phyloP scores from a whole-genome alignment of 1,140 invertebrate species.

The Lineus longissimus region DNA sequence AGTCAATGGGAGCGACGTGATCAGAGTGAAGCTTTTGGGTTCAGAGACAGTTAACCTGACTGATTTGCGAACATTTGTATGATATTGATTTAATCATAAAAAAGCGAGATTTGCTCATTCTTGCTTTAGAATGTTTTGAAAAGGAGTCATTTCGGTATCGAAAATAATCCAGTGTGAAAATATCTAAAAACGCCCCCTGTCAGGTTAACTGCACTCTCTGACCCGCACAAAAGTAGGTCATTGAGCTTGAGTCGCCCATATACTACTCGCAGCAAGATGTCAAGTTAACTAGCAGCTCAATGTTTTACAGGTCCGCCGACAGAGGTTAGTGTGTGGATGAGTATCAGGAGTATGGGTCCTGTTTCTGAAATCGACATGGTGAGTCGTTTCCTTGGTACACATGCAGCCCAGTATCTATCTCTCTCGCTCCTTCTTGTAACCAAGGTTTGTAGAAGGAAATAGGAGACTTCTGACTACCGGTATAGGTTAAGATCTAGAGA shows the following conservation, averaged over 20 bases:
- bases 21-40: slow-evolving; percentile 66
- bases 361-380: slow-evolving; percentile 87
- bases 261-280: background rate
- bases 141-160: too few species aligned
- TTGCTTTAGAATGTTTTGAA: too few species aligned
- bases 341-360: slow-evolving; percentile 87
- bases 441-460: background rate
- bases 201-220: background rate
- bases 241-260: background rate
- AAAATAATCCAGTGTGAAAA: too few species aligned
- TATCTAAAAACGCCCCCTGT: too few species aligned
- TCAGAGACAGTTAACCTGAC: background rate
- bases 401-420: too few species aligned
- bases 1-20: slow-evolving; percentile 84
- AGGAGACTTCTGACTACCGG: background rate
- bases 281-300: background rate
- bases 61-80: background rate
- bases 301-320: slow-evolving; percentile 57
- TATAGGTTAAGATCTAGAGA: background rate
- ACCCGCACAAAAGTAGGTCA: too few species aligned
- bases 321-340: slow-evolving; percentile 80
- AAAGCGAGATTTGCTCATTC: background rate
- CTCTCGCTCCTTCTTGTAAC: background rate
- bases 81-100: background rate
- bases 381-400: background rate